Base-by-base conservation (phyloP, 2,797 vertebrate species). In the Syndactyla subalaris region DNA sequence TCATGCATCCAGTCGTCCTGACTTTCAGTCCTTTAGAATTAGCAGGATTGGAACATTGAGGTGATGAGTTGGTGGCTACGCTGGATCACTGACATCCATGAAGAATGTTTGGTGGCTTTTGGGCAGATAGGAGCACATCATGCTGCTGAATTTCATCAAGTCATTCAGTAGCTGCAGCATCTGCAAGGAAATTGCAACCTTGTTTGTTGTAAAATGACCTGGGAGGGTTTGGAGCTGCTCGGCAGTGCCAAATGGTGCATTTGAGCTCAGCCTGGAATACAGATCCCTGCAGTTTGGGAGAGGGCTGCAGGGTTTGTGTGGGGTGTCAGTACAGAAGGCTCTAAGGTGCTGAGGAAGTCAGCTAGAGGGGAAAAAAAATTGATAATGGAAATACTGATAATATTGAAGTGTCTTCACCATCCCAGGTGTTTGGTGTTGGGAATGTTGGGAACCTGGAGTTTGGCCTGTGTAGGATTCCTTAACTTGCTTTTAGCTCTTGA, bases 181-280 rank as follows among this genome's bases (percentile, higher is more conserved):
- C 46, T 91, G 66, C n/a, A 58, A 61, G 87, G 21, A 36, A 73
- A 67, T 70, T 58, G 77, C 54, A 73, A 38, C 38, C 76, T 82
- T 0, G 0, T 71, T 91, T 62, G 15, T 46, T 73, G 67, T 71
- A 16, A 30, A 71, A 57, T 26, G 7, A 15, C 24, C 68, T 6
- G 1, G 3, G 85, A 91, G 83, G 66, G 24, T 49, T 88, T 0
- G 4, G 66, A 70, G 83, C 70, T 89, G 5, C 43, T 72, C 14
- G 1, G 34, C 30, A 13, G 12, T 93, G 87, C 87, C 52, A 74
- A 91, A 38, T 88, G 82, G 76, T 85, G 91, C 85, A 61, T 93
- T 79, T 88, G 80, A 88, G 66, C 78, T 49, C 52, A 46, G 88
- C 79, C 52, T 0, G 3, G 91, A 87, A 85, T 85, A 52, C 87